A percentile compares a stretch with the other conserved stretches of the same genome.
Evolutionary conservation across 2,113 vertebrate species (phyloP).

Genomic region (Vombatus ursinus): DNA sequence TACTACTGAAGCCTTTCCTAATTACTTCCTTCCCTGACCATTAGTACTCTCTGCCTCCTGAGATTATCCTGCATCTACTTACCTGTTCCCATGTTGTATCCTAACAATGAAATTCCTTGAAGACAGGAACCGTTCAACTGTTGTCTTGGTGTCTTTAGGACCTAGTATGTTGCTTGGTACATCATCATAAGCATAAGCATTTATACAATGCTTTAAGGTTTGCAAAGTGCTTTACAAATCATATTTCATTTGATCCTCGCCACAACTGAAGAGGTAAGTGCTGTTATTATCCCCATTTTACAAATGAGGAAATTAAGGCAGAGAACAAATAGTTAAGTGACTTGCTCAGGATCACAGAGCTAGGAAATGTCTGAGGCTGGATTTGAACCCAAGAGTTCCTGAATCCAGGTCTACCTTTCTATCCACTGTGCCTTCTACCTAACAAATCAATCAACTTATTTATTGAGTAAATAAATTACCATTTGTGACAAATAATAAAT

Average conservation of each 20-base stretch:
- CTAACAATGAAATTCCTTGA: not conserved
- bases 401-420: not conserved
- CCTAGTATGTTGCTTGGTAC: not conserved
- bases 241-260: not conserved
- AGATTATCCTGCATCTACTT: not conserved
- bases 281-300: not conserved
- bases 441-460: not conserved
- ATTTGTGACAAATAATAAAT: not conserved
- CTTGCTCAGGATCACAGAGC: not conserved
- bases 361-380: not conserved
- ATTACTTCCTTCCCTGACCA: not conserved
- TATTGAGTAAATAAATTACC: not conserved
- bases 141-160: not conserved
- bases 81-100: not conserved
- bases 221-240: not conserved
- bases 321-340: not conserved
- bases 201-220: not conserved
- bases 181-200: not conserved
- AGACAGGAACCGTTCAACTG: not conserved
- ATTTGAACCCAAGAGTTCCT: not conserved
- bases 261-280: not conserved
- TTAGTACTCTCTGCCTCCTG: not conserved
- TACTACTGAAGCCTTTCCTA: not conserved
- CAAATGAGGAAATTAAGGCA: not conserved
- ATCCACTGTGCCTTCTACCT: not conserved